Evolutionary conservation across 2,797 vertebrate genomes (phyloP).

Genomic region (Macropus fuliginosus): DNA sequence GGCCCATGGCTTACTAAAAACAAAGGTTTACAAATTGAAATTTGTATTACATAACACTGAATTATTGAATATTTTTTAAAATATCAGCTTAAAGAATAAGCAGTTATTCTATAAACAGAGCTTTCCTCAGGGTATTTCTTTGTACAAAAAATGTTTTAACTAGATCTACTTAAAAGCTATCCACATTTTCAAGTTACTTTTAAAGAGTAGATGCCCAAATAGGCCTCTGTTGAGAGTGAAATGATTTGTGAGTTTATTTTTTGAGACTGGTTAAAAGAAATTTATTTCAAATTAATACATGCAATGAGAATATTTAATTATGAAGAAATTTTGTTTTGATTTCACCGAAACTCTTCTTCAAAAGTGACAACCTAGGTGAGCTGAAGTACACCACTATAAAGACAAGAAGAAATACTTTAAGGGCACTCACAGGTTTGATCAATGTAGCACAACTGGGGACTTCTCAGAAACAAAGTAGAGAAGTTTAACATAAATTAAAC

Average conservation of each 20-base stretch:
- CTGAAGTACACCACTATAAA: slow-evolving; percentile 36
- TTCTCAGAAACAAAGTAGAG: slow-evolving; percentile 17
- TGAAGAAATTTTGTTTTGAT: neutral
- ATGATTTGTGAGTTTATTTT: neutral
- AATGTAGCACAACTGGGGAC: neutral
- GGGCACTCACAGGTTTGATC: neutral
- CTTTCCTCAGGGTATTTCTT: neutral
- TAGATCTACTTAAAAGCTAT: neutral
- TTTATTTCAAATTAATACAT: slow-evolving; percentile 40
- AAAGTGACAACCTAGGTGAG: neutral
- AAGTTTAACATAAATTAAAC: slow-evolving; percentile 15
- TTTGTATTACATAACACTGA: neutral
- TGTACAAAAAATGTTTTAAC: neutral
- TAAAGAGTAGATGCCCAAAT: neutral
- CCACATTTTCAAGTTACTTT: slow-evolving; percentile 27
- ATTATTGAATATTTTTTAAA: neutral
- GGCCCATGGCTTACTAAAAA: neutral
- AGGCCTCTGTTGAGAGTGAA: neutral
- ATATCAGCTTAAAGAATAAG: neutral
- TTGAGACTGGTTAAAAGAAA: slow-evolving; percentile 40
- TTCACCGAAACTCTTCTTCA: slow-evolving; percentile 4
- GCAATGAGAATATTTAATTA: slow-evolving; percentile 4
- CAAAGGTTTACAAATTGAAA: neutral
- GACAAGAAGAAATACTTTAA: slow-evolving; percentile 13
- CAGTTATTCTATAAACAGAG: neutral